These are phyloP conservation scores for Temnothorax rugatulus DNA, from an alignment of 2,888 invertebrate species.

Conservation along the genomic window DNA sequence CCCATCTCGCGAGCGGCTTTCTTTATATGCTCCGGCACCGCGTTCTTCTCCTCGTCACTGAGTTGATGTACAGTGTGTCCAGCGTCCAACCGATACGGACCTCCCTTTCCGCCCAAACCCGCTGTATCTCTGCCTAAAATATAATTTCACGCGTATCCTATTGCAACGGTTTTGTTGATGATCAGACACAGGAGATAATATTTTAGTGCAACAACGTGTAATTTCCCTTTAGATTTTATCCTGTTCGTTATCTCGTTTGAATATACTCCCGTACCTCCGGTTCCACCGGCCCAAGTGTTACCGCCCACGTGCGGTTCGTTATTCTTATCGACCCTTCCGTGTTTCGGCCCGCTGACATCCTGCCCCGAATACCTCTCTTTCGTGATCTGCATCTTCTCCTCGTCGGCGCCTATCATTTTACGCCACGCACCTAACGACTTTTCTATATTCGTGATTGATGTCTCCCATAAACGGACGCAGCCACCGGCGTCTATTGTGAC, in stretches of 20 bases:
- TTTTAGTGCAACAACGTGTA: background rate
- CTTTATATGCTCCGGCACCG: conserved; percentile 95
- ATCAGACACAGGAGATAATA: background rate
- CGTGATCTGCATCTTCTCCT: conserved; percentile 91
- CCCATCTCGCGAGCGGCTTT: conserved; percentile 98
- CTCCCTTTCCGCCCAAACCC: conserved; percentile 98
- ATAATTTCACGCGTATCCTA: conserved; percentile 36
- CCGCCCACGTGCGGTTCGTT: conserved; percentile 98
- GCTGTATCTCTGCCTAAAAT: conserved; percentile 92
- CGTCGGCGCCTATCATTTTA: conserved; percentile 80
- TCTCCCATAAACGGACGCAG: conserved; percentile 88
- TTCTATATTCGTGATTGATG: conserved; percentile 85
- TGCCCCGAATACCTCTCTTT: conserved; percentile 90
- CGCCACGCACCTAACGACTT: conserved; percentile 87
- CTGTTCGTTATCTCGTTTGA: background rate
- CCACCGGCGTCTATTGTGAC: conserved; percentile 88
- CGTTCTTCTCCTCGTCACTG: conserved; percentile 95
- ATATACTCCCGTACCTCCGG: conserved; percentile 89
- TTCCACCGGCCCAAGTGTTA: conserved; percentile 98
- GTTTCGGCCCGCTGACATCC: conserved; percentile 93
- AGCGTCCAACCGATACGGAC: conserved; percentile 97
- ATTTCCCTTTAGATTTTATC: background rate
- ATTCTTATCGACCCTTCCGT: conserved; percentile 96
- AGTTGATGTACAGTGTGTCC: conserved; percentile 97
- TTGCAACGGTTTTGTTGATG: background rate